A percentile compares a stretch with the other conserved stretches of the same genome.
Conservation (phyloP, 2,888 invertebrate species). For the Pterostichus madidus region DNA sequence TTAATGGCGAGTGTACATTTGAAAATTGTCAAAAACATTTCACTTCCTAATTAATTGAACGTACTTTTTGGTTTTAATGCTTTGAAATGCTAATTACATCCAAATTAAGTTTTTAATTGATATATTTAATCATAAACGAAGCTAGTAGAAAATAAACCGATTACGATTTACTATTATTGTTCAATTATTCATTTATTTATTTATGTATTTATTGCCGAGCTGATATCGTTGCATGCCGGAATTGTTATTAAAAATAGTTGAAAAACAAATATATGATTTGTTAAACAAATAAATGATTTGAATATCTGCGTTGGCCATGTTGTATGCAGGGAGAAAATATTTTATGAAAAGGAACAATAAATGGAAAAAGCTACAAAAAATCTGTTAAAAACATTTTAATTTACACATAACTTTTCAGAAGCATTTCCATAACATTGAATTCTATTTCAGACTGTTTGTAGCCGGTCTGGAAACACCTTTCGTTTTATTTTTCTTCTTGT, state of each 20-base stretch:
- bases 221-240: background rate
- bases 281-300: background rate
- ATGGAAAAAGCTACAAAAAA: background rate
- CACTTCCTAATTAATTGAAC: conserved; percentile 29
- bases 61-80: conserved; percentile 9
- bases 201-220: background rate
- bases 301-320: background rate
- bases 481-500: conserved; percentile 9
- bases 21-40: conserved; percentile 49
- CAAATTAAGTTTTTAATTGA: conserved; percentile 14
- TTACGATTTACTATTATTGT: conserved; percentile 30
- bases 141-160: conserved; percentile 12
- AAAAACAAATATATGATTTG: conserved; percentile 1
- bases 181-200: conserved; percentile 23
- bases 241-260: background rate
- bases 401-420: background rate
- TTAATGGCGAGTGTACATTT: conserved; percentile 25
- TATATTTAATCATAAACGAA: background rate
- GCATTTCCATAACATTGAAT: conserved; percentile 41
- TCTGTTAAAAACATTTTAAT: background rate
- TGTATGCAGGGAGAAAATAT: background rate
- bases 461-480: background rate
- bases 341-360: too few species aligned
- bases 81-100: background rate
- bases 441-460: conserved; percentile 2